phyloP scores from a whole-genome alignment of 2,797 vertebrate genomes.

The Hipposideros larvatus region DNA sequence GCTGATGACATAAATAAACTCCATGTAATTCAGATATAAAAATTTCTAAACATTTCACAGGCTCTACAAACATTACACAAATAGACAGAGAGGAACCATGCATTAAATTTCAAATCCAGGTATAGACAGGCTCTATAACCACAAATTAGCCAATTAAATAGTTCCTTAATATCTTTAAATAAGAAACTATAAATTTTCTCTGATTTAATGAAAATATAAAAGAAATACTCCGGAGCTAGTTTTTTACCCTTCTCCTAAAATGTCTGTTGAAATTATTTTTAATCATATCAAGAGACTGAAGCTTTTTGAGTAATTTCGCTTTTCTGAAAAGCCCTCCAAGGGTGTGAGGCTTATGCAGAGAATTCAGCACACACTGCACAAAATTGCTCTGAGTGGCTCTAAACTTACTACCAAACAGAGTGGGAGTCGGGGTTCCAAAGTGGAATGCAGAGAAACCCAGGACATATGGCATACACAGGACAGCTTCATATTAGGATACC shows the following conservation, averaged over 20 bases:
- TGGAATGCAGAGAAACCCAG: not conserved
- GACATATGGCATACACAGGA: fast-evolving
- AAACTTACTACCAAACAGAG: not conserved
- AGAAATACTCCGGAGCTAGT: constrained; percentile 9
- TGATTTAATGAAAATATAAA: not conserved
- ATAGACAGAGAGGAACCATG: not conserved
- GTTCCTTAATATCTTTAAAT: not conserved
- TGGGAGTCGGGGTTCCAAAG: no score
- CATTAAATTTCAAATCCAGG: not conserved
- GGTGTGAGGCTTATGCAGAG: not conserved
- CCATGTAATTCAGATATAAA: not conserved
- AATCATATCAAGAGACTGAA: not conserved
- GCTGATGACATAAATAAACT: not conserved
- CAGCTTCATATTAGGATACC: not conserved
- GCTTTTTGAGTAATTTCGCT: not conserved
- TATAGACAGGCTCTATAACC: not conserved
- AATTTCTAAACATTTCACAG: not conserved
- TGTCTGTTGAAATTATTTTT: not conserved
- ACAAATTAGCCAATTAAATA: not conserved
- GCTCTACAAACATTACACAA: not conserved
- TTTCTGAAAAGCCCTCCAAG: constrained; percentile 1
- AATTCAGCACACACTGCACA: not conserved
- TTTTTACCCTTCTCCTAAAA: not conserved
- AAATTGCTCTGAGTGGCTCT: not conserved
- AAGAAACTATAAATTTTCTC: not conserved